Evolutionary conservation across 2,113 vertebrate species (phyloP), one percentile per base, ranked within the genome.

Genomic region (Tupaia chinensis): DNA sequence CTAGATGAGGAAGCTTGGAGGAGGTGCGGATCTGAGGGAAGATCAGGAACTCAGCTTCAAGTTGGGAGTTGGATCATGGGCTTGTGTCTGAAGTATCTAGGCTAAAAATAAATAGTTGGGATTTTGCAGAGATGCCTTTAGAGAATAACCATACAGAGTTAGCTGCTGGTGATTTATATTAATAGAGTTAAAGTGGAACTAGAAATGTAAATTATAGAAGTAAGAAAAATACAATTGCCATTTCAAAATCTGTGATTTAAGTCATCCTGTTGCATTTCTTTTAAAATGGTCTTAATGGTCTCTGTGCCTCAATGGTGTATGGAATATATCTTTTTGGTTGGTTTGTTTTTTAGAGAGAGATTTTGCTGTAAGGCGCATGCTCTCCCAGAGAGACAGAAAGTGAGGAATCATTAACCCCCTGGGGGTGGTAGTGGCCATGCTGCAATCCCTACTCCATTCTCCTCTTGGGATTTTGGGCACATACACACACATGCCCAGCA

Each of bases 171-270:
- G 16, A 20, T 76, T 70, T 76, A 8, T 72, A 34, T 60, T 54
- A 66, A 54, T 10, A 80, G 34, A 84, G 61, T 56, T 81, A 32
- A 8, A 69, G 29, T 13, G 76, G 78, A 80, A 29, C 63, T 77
- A 79, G 82, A 80, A 84, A 69, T 20, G 1, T 74, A 53, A 80
- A 77, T 89, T 81, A 69, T 32, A 81, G 12, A 88, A 29, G 53
- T 17, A 85, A 81, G 22, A 63, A 85, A 81, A 19, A 63, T 23
- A 89, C 63, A 92, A 56, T 7, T 73, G 85, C 53, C 34, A 83
- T 95, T 82, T 91, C 56, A 85, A 65, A 91, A 53, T 91, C 27
- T 91, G 69, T 72, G 58, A 8, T 76, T 56, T 72, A 25, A 87
- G 13, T 7, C 11, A 88, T 7, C 8, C 17, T 68, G 5, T 72